Evolutionary conservation across 2,113 vertebrate genomes (phyloP).

Genomic region (Hyperoodon ampullatus): DNA sequence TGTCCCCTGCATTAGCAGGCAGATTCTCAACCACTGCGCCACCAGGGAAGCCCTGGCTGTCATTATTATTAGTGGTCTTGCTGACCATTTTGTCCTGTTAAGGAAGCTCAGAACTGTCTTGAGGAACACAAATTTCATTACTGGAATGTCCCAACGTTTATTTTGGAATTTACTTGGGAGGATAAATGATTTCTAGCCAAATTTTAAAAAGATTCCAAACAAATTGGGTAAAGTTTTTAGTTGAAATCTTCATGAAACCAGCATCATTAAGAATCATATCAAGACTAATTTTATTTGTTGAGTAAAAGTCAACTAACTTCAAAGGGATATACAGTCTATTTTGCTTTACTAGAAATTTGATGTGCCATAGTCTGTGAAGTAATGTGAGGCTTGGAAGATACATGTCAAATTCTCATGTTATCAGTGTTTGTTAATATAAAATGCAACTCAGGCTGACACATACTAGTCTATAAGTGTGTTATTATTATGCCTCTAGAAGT

Average conservation of each 20-base stretch:
- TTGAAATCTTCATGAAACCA: not conserved
- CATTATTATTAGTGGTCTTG: not conserved
- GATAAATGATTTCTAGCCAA: not conserved
- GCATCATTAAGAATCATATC: not conserved
- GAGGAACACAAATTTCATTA: not conserved
- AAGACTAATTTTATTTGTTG: not conserved
- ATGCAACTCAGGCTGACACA: not conserved
- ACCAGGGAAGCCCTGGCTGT: not conserved
- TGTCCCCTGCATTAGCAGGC: no score
- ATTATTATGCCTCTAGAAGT: not conserved
- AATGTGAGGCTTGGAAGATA: not conserved
- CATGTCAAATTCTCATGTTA: not conserved
- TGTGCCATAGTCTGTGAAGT: not conserved
- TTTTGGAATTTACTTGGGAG: constrained; percentile 8
- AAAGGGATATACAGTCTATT: not conserved
- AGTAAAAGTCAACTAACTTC: constrained; percentile 25
- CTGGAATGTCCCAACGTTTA: not conserved
- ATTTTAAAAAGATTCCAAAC: constrained; percentile 27
- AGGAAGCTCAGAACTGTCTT: not conserved
- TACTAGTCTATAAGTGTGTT: not conserved
- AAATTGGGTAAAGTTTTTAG: constrained; percentile 1
- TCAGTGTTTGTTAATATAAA: constrained; percentile 20
- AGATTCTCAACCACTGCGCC: no score
- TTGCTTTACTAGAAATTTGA: constrained; percentile 21
- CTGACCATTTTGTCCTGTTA: not conserved